A percentile compares a stretch with the other conserved stretches of the same genome.
Evolutionary conservation across 2,888 invertebrate genomes (phyloP).

Genomic region (Eristalis arbustorum): DNA sequence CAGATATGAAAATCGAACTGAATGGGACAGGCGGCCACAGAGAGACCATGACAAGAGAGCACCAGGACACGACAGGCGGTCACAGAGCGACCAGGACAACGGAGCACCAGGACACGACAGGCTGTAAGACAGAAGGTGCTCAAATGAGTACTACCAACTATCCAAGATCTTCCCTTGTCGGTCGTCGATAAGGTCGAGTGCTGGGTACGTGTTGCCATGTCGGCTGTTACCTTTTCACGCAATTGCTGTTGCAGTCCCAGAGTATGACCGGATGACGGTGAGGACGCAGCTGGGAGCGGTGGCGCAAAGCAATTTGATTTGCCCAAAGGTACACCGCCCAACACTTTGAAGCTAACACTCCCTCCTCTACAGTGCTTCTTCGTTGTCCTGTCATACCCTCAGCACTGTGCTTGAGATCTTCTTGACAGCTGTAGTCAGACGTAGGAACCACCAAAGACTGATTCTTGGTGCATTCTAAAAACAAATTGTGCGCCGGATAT

Average conservation of each 20-base stretch:
- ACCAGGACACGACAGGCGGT: too few relatives aligned
- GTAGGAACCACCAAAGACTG: too few relatives aligned
- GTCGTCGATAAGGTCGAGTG: slow-evolving; percentile 1
- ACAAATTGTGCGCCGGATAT: too few relatives aligned
- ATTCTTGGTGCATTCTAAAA: too few relatives aligned
- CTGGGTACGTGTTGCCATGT: slow-evolving; percentile 55
- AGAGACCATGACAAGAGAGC: too few relatives aligned
- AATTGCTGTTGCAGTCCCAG: slow-evolving; percentile 20
- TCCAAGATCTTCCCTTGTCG: slow-evolving; percentile 62
- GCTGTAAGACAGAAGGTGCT: slow-evolving; percentile 52
- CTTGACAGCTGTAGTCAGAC: too few relatives aligned
- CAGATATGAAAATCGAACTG: slow-evolving; percentile 44
- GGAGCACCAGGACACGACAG: slow-evolving; percentile 4
- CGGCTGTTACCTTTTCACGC: slow-evolving; percentile 36
- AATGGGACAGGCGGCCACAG: neutral
- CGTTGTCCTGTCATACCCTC: neutral
- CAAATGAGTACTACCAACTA: slow-evolving; percentile 63
- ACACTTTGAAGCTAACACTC: too few relatives aligned
- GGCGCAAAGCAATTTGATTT: slow-evolving; percentile 41
- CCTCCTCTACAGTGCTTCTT: slow-evolving; percentile 1
- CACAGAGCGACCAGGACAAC: too few relatives aligned
- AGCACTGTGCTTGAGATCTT: too few relatives aligned
- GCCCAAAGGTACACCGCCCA: slow-evolving; percentile 3
- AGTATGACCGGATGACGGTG: slow-evolving; percentile 1
- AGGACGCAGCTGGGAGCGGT: neutral